These are phyloP conservation scores for Saccostrea cuccullata DNA, from an alignment of 1,140 invertebrate genomes.

Conservation along the genomic window DNA sequence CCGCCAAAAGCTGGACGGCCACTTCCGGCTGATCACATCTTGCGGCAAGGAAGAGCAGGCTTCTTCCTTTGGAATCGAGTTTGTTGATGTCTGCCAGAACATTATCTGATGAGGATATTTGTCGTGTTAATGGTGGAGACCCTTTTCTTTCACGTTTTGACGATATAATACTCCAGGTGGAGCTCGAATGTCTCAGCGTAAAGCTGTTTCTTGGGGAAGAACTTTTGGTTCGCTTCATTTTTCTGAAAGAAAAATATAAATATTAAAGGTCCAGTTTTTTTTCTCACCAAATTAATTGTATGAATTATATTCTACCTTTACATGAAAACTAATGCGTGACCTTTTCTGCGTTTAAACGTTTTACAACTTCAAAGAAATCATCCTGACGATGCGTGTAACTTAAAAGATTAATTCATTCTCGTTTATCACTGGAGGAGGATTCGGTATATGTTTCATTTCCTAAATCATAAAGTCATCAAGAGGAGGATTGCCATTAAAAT, in stretches of 20 bases:
- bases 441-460: background rate
- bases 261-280: background rate
- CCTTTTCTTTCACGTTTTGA: conserved; percentile 49
- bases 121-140: background rate
- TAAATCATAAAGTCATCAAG: background rate
- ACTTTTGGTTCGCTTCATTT: conserved; percentile 2
- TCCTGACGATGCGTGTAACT: background rate
- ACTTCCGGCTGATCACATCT: conserved; percentile 54
- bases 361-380: background rate
- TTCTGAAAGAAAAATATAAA: background rate
- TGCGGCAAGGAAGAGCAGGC: conserved; percentile 52
- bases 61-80: conserved; percentile 52
- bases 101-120: background rate
- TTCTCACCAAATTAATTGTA: background rate
- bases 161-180: conserved; percentile 53
- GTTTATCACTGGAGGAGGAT: background rate
- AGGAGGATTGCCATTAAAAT: too few relatives aligned
- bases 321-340: background rate
- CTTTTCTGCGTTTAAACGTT: background rate
- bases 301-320: background rate
- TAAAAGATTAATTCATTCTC: background rate
- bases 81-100: conserved; percentile 49
- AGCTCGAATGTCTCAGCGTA: conserved; percentile 31
- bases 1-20: conserved; percentile 49
- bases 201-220: conserved; percentile 11